Evolutionary conservation across 2,888 invertebrate genomes (phyloP), one percentile per base, ranked within the genome.

Genomic region (Tipula lateralis): DNA sequence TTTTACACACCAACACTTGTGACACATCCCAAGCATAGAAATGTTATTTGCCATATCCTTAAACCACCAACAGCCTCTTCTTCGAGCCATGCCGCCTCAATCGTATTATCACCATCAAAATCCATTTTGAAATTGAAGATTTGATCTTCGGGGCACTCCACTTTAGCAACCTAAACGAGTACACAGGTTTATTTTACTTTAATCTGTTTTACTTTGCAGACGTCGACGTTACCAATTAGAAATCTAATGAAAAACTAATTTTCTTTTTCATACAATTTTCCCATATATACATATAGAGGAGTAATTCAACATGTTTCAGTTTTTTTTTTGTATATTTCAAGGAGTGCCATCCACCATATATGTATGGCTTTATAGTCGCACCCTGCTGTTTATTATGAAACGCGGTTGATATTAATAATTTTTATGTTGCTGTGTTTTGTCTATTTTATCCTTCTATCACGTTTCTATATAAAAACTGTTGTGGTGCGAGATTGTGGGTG

Each of bases 31-130:
- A 94, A 90, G 87, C 93, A 93, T 86, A 95, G 91, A 88, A 95
- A 94, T 88, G 95, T 92, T 85, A 96, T 91, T 89, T 97, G 96
- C 97, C 97, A 97, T 84, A 95, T 92, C 86, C 95, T 92, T 87
- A 97, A 93, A 30, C 93, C 94, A 84, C 93, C 93, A 80, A 94
- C 89, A 32, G 94, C 92, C 85, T 92, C 91, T 86, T 91, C 92
- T 89, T 96, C 96, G 85, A 96, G 91, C 96, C 96, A 95, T 87
- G 94, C 92, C 84, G 93, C 30, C 19, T 83, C 83, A 16, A 34
- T 34, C 19, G 30, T 34, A 83, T 24, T 83, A 19, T 83, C 83
- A 30, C 32, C 82, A 44, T 83, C 83, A 29, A 83, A 83, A 36
- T 83, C 83, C 36, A 83, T 83, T 83, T 13, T 2, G 9, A 19